Evolutionary conservation across 2,888 invertebrate genomes (phyloP).

Genomic region (Platypus cylindrus): DNA sequence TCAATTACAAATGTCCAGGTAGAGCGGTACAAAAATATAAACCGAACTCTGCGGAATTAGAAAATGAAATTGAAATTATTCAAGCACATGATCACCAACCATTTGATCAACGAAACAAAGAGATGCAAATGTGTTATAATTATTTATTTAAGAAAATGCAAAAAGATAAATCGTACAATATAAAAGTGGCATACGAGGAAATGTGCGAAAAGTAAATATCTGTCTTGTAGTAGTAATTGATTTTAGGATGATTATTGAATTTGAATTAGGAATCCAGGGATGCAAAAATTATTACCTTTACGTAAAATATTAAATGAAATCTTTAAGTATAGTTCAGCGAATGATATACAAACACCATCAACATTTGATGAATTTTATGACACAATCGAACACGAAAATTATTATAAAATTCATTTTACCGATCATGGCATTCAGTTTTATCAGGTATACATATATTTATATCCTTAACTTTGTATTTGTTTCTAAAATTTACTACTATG

Average conservation of each 20-base stretch:
- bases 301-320: slow-evolving; percentile 29
- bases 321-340: slow-evolving; percentile 24
- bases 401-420: slow-evolving; percentile 30
- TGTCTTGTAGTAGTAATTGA: too few species aligned
- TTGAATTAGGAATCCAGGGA: slow-evolving; percentile 25
- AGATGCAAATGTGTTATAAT: slow-evolving; percentile 28
- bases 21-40: slow-evolving; percentile 19
- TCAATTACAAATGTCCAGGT: slow-evolving; percentile 22
- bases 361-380: slow-evolving; percentile 29
- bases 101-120: slow-evolving; percentile 19
- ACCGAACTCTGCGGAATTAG: slow-evolving; percentile 14
- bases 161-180: slow-evolving; percentile 27
- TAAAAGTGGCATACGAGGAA: slow-evolving; percentile 27
- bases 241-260: background rate
- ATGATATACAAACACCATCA: slow-evolving; percentile 19
- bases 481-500: background rate
- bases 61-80: slow-evolving; percentile 18
- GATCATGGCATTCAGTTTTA: slow-evolving; percentile 31
- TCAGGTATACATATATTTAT: slow-evolving; percentile 31
- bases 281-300: slow-evolving; percentile 25
- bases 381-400: slow-evolving; percentile 25
- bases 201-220: slow-evolving; percentile 26
- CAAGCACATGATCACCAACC: slow-evolving; percentile 26
- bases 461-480: background rate
- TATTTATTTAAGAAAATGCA: slow-evolving; percentile 29